These are phyloP conservation scores for Orchesella flavescens DNA, from an alignment of 2,888 invertebrate genomes.

Conservation along the genomic window DNA sequence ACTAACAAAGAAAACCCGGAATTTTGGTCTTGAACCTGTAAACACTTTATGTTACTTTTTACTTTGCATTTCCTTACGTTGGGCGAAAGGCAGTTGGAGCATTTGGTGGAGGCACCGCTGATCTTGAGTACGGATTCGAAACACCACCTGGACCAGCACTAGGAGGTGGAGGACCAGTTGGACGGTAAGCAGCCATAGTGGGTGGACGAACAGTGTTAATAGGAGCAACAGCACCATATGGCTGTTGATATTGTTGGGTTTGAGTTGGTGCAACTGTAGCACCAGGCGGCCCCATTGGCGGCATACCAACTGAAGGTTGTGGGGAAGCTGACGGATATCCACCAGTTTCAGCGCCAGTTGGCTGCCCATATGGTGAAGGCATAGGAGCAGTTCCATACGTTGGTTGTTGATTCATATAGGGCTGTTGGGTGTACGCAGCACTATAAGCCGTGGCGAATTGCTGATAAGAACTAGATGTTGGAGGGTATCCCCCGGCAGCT, in stretches of 20 bases:
- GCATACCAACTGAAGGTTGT: not conserved
- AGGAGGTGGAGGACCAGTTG: not conserved
- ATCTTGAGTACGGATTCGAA: constrained; percentile 30
- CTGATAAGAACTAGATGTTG: constrained; percentile 67
- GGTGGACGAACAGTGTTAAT: not conserved
- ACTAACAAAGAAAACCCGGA: too few species aligned
- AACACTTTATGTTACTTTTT: too few species aligned
- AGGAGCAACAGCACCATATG: not conserved
- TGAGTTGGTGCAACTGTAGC: not conserved
- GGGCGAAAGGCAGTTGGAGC: not conserved
- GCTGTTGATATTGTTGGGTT: constrained; percentile 22
- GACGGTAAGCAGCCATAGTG: not conserved
- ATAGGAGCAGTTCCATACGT: not conserved
- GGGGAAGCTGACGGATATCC: not conserved
- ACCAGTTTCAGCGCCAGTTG: not conserved
- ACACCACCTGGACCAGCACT: not conserved
- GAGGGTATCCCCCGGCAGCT: not conserved
- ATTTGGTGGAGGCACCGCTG: not conserved
- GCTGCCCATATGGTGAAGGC: not conserved
- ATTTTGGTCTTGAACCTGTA: too few species aligned
- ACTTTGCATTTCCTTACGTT: not conserved
- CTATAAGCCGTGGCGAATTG: not conserved
- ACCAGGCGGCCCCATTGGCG: not conserved
- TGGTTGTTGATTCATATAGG: not conserved
- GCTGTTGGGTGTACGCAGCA: not conserved